These are phyloP conservation scores for Mayetiola destructor DNA, from an alignment of 2,888 invertebrate genomes.

Conservation along the genomic window DNA sequence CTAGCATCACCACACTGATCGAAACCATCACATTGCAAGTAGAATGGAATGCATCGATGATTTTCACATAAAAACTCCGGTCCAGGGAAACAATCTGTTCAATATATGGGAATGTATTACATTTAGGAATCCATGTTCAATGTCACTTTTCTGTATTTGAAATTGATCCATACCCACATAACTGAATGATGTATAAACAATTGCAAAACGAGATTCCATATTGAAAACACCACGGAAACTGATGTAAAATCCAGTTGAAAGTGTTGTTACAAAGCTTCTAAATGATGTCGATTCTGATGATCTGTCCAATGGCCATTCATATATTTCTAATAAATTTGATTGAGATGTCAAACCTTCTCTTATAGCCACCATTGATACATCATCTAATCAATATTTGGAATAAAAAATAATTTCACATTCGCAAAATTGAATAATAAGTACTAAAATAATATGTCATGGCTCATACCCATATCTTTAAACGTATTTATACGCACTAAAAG, in stretches of 20 bases:
- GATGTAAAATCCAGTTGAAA: conserved; percentile 52
- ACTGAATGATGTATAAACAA: conserved; percentile 55
- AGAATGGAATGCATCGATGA: conserved; percentile 50
- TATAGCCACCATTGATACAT: conserved; percentile 46
- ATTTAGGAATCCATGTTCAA: no score
- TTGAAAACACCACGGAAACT: conserved; percentile 49
- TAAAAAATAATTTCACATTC: background rate
- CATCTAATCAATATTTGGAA: conserved; percentile 36
- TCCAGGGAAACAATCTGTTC: conserved; percentile 48
- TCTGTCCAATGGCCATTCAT: conserved; percentile 23
- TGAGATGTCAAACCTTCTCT: conserved; percentile 53
- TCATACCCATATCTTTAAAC: conserved; percentile 42
- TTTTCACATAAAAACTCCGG: conserved; percentile 57
- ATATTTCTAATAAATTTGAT: conserved; percentile 41
- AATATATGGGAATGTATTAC: conserved; percentile 15
- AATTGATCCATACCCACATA: conserved; percentile 42
- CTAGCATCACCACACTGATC: conserved; percentile 63
- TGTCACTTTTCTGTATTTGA: background rate
- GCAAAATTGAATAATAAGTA: background rate
- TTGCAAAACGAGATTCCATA: conserved; percentile 46
- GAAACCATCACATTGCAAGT: conserved; percentile 57
- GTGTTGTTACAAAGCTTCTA: conserved; percentile 46
- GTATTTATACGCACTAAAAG: conserved; percentile 45
- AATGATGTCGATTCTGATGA: conserved; percentile 25
- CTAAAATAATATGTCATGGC: background rate